Evolutionary conservation across 1,140 invertebrate genomes (phyloP).

Genomic region (Notospermus geniculatus): DNA sequence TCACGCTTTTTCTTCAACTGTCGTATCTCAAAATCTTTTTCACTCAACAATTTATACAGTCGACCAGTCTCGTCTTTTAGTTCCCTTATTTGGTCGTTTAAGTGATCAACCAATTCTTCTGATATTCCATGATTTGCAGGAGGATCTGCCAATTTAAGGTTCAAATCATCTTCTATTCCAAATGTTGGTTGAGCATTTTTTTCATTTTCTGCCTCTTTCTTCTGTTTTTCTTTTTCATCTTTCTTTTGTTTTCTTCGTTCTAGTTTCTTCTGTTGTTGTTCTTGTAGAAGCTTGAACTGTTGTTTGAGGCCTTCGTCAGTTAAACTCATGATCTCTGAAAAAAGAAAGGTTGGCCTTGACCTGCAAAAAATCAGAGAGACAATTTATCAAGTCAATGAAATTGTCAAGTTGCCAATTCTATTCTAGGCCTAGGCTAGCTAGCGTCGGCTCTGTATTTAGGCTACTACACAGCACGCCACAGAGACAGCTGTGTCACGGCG

Average conservation of each 20-base stretch:
- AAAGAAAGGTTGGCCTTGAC: background rate
- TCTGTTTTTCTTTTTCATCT: slow-evolving; percentile 33
- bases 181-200: slow-evolving; percentile 27
- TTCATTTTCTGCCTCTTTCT: slow-evolving; percentile 24
- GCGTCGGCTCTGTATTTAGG: too few species aligned
- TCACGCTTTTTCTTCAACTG: slow-evolving; percentile 50
- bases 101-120: slow-evolving; percentile 46
- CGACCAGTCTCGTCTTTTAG: slow-evolving; percentile 56
- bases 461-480: too few species aligned
- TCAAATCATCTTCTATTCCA: slow-evolving; percentile 42
- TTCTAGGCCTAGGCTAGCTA: too few species aligned
- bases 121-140: slow-evolving; percentile 30
- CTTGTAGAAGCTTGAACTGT: slow-evolving; percentile 45
- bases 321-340: background rate
- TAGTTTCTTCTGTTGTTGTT: slow-evolving; percentile 48
- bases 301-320: slow-evolving; percentile 33
- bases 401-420: too few species aligned
- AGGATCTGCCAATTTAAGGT: slow-evolving; percentile 38
- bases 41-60: slow-evolving; percentile 51
- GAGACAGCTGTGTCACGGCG: too few species aligned
- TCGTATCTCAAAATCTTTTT: slow-evolving; percentile 55
- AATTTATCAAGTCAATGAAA: too few species aligned
- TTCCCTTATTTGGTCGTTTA: slow-evolving; percentile 52
- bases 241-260: slow-evolving; percentile 38
- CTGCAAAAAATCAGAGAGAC: too few species aligned